phyloP scores from a whole-genome alignment of 2,888 invertebrate species.

The Ochropleura leucogaster region DNA sequence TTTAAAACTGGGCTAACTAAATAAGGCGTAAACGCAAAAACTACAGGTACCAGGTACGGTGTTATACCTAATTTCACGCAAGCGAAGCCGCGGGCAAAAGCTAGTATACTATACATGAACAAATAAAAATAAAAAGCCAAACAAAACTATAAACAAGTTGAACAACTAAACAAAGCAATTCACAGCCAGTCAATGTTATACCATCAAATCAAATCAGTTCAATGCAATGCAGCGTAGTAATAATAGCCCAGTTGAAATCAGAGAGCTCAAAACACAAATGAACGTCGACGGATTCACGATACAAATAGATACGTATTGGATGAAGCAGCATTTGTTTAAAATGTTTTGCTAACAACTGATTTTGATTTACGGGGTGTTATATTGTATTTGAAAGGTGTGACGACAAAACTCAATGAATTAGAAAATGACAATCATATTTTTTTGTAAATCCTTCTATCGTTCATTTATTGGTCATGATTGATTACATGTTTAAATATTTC shows the following conservation, averaged over 20 bases:
- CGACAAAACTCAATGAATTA: background rate
- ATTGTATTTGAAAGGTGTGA: too few species aligned
- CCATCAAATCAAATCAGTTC: constrained; percentile 13
- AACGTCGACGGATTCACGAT: constrained; percentile 25
- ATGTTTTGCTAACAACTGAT: constrained; percentile 5
- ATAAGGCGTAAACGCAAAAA: too few species aligned
- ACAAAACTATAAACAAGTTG: background rate
- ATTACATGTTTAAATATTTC: too few species aligned
- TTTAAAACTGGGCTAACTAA: too few species aligned
- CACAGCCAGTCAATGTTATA: constrained; percentile 14
- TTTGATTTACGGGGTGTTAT: background rate
- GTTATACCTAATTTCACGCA: too few species aligned
- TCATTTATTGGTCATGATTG: too few species aligned
- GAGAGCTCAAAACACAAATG: constrained; percentile 42
- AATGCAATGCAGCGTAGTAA: constrained; percentile 23
- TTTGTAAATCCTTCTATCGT: too few species aligned
- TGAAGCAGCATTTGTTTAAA: constrained; percentile 17
- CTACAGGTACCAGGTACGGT: too few species aligned
- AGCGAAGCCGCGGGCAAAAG: too few species aligned
- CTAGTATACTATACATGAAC: too few species aligned
- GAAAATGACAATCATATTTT: too few species aligned
- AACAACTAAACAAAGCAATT: constrained; percentile 25
- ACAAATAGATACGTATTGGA: constrained; percentile 22
- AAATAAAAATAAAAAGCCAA: too few species aligned
- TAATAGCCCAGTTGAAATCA: constrained; percentile 31